These are phyloP conservation scores for Tapirus terrestris DNA, from an alignment of 2,113 vertebrate species.

Conservation along the genomic window DNA sequence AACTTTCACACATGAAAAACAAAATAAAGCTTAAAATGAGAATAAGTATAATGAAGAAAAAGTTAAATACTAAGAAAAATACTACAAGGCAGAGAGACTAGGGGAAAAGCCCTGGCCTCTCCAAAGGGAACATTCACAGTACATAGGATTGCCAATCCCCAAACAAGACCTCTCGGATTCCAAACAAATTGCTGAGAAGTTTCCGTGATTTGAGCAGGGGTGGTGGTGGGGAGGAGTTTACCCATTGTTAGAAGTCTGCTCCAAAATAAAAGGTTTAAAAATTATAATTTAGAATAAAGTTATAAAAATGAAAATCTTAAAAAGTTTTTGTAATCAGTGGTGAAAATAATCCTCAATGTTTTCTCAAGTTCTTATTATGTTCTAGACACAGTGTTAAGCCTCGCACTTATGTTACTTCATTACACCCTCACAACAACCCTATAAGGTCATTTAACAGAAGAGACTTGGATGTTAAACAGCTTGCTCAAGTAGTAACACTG, in stretches of 20 bases:
- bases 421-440: neutral
- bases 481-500: neutral
- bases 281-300: constrained; percentile 21
- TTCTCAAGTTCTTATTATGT: neutral
- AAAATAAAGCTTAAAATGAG: constrained; percentile 40
- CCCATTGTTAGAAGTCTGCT: neutral
- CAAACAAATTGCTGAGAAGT: neutral
- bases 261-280: constrained; percentile 8
- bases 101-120: neutral
- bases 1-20: constrained; percentile 34
- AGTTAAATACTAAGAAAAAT: constrained; percentile 26
- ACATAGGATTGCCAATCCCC: neutral
- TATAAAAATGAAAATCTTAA: constrained; percentile 32
- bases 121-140: neutral
- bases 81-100: neutral
- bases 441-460: neutral
- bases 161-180: neutral
- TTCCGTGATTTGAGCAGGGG: neutral
- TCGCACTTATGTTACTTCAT: neutral
- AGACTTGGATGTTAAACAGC: neutral
- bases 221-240: too few species aligned
- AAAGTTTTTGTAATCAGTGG: constrained; percentile 18
- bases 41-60: neutral
- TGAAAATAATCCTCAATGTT: neutral
- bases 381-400: neutral